Conservation (phyloP, 2,888 invertebrate genomes). For the Aricia artaxerxes region DNA sequence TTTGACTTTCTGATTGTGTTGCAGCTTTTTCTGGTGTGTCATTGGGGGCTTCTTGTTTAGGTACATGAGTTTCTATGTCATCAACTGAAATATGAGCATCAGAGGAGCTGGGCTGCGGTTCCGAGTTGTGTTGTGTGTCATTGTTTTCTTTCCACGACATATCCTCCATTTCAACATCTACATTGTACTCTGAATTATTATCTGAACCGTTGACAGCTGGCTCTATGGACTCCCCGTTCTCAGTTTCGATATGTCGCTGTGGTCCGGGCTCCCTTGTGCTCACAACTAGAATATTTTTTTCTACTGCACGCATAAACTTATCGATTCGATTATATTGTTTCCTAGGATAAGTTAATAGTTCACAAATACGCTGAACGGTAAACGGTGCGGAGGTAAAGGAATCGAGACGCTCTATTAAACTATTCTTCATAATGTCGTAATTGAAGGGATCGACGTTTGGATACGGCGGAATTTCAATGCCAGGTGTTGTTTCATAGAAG, state of each 20-base stretch:
- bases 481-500: conserved; percentile 90
- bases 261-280: conserved; percentile 86
- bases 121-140: conserved; percentile 55
- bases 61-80: conserved; percentile 66
- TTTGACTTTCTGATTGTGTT: conserved; percentile 60
- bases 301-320: conserved; percentile 97
- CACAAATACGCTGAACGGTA: conserved; percentile 97
- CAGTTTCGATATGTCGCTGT: conserved; percentile 81
- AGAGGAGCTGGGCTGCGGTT: conserved; percentile 69
- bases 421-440: conserved; percentile 93
- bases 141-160: conserved; percentile 73
- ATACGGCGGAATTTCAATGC: conserved; percentile 89
- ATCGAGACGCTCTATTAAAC: conserved; percentile 89
- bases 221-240: conserved; percentile 84
- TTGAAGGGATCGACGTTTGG: conserved; percentile 96
- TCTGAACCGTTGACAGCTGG: conserved; percentile 82
- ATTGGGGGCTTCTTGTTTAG: conserved; percentile 68
- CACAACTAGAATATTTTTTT: conserved; percentile 95
- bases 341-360: conserved; percentile 92
- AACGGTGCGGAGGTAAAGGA: conserved; percentile 95
- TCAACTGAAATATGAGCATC: conserved; percentile 68
- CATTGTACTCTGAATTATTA: conserved; percentile 76
- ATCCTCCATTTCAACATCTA: conserved; percentile 79
- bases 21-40: conserved; percentile 56
- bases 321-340: conserved; percentile 97